Evolutionary conservation across 2,113 vertebrate genomes (phyloP), one percentile per base, ranked within the genome.

Genomic region (Taurulus bubalis): DNA sequence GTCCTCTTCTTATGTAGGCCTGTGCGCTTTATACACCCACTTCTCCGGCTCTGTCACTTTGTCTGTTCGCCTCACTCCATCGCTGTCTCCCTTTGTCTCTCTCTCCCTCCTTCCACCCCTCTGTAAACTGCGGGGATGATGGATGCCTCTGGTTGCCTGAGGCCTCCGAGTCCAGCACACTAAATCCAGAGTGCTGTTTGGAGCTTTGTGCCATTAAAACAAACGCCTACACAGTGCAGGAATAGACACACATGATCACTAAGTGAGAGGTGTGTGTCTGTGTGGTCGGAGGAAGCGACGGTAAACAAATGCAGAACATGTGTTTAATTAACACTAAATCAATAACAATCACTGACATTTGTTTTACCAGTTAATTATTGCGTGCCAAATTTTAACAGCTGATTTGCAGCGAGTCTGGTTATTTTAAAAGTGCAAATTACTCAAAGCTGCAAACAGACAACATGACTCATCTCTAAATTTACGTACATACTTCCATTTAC

Each of bases 21-120:
- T 15, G 83, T 82, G 86, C 84, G 70, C 88, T 92, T 90, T 85
- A 86, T 87, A 90, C 84, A 88, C 86, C 88, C 88, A 90, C 87
- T 70, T 74, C 77, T 85, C 77, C 40, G 68, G 51, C 76, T 82
- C 64, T 59, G 68, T 87, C 88, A 85, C 83, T 79, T 69, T 84
- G 75, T 87, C 82, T 76, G 63, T 56, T 65, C 45, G n/a, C 79
- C 42, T 89, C 59, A 22, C 78, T 91, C 85, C 69, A 30, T 80
- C 77, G 81, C 12, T 77, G 71, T 77, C 78, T 82, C 71, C 60
- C 72, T 77, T 77, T 75, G 40, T 80, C 75, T 74, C 64, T 49
- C 60, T 76, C n/a, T 66, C 0, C 51, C 22, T 79, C 34, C 65
- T 69, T 76, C 75, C 77, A 75, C 80, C 85, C 71, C 40, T 79